Evolutionary conservation across 2,113 vertebrate species (phyloP).

Genomic region (Dicentrarchus labrax): DNA sequence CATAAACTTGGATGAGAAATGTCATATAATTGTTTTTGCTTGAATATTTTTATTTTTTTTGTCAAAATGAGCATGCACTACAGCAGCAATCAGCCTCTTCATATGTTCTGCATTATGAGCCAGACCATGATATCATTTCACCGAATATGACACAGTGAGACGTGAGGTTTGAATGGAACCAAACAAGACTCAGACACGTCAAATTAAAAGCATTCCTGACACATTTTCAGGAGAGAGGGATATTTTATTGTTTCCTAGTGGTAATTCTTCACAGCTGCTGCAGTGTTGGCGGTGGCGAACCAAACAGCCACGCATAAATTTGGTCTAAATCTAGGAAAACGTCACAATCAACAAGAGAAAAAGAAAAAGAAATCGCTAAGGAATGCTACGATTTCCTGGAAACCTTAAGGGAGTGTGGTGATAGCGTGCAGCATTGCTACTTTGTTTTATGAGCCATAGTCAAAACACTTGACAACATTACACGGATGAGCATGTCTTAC

Average conservation of each 20-base stretch:
- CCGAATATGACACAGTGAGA: slow-evolving; percentile 15
- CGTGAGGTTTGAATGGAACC: slow-evolving; percentile 18
- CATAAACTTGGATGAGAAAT: slow-evolving; percentile 4
- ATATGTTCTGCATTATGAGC: slow-evolving; percentile 40
- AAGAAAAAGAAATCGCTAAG: not conserved
- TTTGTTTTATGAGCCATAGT: slow-evolving; percentile 14
- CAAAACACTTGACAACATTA: slow-evolving; percentile 29
- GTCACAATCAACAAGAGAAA: not conserved
- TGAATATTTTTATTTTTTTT: not conserved
- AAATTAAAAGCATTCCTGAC: slow-evolving; percentile 60
- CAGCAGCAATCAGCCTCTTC: not conserved
- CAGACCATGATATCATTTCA: not conserved
- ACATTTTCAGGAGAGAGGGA: slow-evolving; percentile 32
- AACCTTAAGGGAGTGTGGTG: slow-evolving; percentile 4
- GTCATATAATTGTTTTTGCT: not conserved
- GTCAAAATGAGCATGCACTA: not conserved
- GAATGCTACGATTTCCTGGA: slow-evolving; percentile 25
- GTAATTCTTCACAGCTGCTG: slow-evolving; percentile 60
- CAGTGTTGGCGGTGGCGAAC: slow-evolving; percentile 27
- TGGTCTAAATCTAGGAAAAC: slow-evolving; percentile 35
- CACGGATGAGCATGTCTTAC: slow-evolving; percentile 17
- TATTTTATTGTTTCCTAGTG: slow-evolving; percentile 63
- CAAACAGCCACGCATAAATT: slow-evolving; percentile 29
- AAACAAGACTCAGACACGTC: slow-evolving; percentile 31
- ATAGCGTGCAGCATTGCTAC: not conserved